phyloP scores from a whole-genome alignment of 1,140 invertebrate genomes.

The Subanguina moxae region DNA sequence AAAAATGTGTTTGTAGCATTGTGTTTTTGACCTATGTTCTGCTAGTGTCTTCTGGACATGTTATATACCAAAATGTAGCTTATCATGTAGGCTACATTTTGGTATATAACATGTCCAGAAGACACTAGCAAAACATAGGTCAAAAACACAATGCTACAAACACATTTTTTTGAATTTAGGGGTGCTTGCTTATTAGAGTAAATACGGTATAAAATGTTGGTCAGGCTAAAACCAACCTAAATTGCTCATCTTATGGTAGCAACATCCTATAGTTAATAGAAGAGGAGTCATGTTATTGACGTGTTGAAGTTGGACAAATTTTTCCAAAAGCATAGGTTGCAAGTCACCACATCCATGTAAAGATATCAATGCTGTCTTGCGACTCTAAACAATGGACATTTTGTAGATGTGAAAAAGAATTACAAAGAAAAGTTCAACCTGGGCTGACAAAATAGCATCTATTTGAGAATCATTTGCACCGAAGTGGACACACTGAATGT shows the following conservation, averaged over 20 bases:
- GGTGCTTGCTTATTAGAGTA: too few species aligned
- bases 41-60: too few species aligned
- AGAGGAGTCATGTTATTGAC: too few species aligned
- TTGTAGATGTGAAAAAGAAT: not conserved
- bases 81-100: too few species aligned
- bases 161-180: too few species aligned
- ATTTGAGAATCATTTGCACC: not conserved
- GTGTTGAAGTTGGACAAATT: constrained; percentile 7
- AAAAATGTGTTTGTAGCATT: too few species aligned
- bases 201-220: too few species aligned
- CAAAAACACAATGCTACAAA: too few species aligned
- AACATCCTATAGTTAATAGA: constrained; percentile 13
- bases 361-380: constrained; percentile 9
- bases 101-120: too few species aligned
- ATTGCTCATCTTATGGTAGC: constrained; percentile 14
- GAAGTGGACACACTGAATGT: constrained; percentile 4
- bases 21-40: too few species aligned
- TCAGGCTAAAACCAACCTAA: not conserved
- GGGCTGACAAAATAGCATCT: not conserved
- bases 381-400: not conserved
- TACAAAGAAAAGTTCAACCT: constrained; percentile 7
- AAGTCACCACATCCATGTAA: constrained; percentile 22
- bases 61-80: too few species aligned
- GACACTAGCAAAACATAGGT: too few species aligned
- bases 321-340: constrained; percentile 6